These are phyloP conservation scores for Spilogale gracilis DNA, from an alignment of 2,113 vertebrate species.

Conservation along the genomic window DNA sequence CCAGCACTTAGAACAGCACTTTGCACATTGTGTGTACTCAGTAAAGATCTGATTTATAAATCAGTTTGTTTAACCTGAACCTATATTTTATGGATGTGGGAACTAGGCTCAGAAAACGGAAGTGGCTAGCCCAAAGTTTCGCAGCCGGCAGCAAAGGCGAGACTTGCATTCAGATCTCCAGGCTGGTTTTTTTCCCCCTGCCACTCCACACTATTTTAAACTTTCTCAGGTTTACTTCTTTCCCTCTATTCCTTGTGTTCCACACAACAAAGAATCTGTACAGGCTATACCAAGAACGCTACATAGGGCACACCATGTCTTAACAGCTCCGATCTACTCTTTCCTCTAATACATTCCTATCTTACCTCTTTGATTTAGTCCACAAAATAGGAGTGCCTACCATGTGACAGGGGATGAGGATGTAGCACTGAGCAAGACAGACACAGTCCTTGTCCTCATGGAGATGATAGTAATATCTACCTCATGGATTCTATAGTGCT, in stretches of 20 bases:
- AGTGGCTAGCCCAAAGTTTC: not conserved
- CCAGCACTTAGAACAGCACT: not conserved
- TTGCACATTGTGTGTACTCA: not conserved
- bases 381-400: not conserved
- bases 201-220: not conserved
- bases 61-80: conserved; percentile 11
- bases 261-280: not conserved
- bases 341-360: conserved; percentile 22
- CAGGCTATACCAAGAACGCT: not conserved
- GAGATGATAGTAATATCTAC: not conserved
- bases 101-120: not conserved
- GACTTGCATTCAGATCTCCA: conserved; percentile 28
- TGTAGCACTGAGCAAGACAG: conserved; percentile 12
- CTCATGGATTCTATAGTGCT: not conserved
- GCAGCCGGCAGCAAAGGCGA: not conserved
- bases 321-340: not conserved
- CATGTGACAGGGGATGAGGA: not conserved
- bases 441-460: not conserved
- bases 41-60: not conserved
- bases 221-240: not conserved
- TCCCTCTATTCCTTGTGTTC: not conserved
- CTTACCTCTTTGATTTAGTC: not conserved
- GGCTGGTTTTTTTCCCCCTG: not conserved
- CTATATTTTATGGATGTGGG: conserved; percentile 6
- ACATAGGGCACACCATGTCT: not conserved